phyloP scores from a whole-genome alignment of 2,888 invertebrate genomes.

The Himalopsyche japonica region DNA sequence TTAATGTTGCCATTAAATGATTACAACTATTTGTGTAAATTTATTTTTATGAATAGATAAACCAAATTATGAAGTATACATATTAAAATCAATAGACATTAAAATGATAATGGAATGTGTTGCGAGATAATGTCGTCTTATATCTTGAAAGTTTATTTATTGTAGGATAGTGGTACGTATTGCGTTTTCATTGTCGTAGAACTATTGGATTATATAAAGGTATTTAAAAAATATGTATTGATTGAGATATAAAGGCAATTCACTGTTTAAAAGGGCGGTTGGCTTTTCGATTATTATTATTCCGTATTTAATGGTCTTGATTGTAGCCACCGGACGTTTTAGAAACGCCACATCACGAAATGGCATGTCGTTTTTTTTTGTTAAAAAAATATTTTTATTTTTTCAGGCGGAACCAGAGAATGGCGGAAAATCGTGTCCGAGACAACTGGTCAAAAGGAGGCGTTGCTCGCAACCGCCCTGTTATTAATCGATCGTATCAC shows the following conservation, averaged over 20 bases:
- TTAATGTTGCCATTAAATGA: no score
- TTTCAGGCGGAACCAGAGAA: slow-evolving; percentile 61
- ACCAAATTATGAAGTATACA: no score
- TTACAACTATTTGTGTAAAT: no score
- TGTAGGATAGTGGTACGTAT: background rate
- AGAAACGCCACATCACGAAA: background rate
- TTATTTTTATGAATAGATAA: no score
- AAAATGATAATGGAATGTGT: no score
- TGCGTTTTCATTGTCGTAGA: no score
- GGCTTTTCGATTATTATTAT: no score
- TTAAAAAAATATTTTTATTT: slow-evolving; percentile 15
- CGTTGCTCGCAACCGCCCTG: slow-evolving; percentile 56
- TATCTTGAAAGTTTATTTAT: background rate
- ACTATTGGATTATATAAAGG: no score
- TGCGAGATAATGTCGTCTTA: background rate
- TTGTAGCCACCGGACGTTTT: background rate
- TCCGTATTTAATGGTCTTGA: no score
- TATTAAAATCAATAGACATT: no score
- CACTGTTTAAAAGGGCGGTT: background rate
- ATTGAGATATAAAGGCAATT: no score
- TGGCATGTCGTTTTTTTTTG: background rate
- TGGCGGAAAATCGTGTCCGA: slow-evolving; percentile 68
- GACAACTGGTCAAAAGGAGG: slow-evolving; percentile 60
- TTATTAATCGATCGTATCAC: background rate
- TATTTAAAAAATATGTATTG: no score